Evolutionary conservation across 2,113 vertebrate species (phyloP), one percentile per base, ranked within the genome.

Genomic region (Xiphorhynchus elegans): DNA sequence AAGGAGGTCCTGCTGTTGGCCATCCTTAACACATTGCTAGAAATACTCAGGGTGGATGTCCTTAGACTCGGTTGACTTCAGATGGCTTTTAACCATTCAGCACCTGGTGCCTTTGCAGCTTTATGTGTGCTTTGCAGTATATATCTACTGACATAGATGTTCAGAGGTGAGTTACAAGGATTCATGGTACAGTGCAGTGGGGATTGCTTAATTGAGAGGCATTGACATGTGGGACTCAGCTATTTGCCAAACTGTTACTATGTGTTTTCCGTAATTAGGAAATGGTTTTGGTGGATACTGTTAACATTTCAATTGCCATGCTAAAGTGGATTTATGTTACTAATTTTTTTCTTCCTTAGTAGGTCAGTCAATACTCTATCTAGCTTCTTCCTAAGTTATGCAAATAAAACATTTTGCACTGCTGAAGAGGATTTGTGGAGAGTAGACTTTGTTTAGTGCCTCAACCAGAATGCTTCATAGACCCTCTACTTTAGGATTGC

Each of bases 91-190:
- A 95, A 96, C 89, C 62, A 6, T 66, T 86, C 47, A 60, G 75
- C 0, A 0, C 44, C 63, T 52, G 62, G 44, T 56, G 47, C 24
- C 37, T 87, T 44, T 72, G 58, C 44, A 68, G 73, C 18, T 63
- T 56, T 49, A 7, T 1, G 0, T 46, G 35, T 13, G 37, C 60
- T 90, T 46, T 87, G 76, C 37, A 5, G 29, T 2, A 9, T 62
- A 33, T 12, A n/a, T 2, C 0, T 35, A 24, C 59, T 3, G 11
- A 12, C 0, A 0, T 26, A 11, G 44, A 1, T 44, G 29, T 64
- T 75, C 0, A 0, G 66, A 52, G 60, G 39, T 52, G 84, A 47
- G 31, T 68, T 84, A 40, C 74, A 28, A n/a, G 46, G 64, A 46
- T 81, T 11, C 6, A 1, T 29, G 6, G 40, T 64, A 55, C n/a